A percentile compares a stretch with the other conserved stretches of the same genome.
Evolutionary conservation across 2,113 vertebrate species (phyloP).

Genomic region (Heterotis niloticus): DNA sequence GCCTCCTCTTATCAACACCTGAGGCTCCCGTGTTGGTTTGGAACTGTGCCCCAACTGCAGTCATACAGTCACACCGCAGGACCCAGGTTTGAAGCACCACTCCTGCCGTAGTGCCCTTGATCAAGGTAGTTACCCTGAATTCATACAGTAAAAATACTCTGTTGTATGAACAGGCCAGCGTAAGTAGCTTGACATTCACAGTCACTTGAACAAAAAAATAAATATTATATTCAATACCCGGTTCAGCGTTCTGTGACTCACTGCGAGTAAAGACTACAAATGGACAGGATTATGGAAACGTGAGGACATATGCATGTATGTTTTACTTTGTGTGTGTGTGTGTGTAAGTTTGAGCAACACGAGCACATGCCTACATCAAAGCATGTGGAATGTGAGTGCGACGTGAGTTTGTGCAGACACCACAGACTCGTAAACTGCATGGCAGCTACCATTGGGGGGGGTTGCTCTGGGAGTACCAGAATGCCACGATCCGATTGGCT

Average conservation of each 20-base stretch:
- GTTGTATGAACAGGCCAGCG: too few species aligned
- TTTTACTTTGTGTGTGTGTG: constrained; percentile 12
- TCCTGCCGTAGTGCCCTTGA: too few species aligned
- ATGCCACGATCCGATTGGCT: constrained; percentile 29
- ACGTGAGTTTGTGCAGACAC: constrained; percentile 12
- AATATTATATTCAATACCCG: too few species aligned
- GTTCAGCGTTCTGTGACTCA: too few species aligned
- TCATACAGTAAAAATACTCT: too few species aligned
- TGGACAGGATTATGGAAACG: background rate
- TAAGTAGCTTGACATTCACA: too few species aligned
- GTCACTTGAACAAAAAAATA: too few species aligned
- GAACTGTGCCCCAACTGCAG: too few species aligned
- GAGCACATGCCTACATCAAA: background rate
- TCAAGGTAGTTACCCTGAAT: too few species aligned
- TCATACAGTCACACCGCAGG: too few species aligned
- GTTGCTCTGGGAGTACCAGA: constrained; percentile 16
- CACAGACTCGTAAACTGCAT: constrained; percentile 16
- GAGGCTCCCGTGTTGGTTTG: background rate
- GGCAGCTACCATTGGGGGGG: constrained; percentile 25
- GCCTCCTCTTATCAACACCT: background rate
- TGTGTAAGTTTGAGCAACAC: constrained; percentile 12
- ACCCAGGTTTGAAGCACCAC: too few species aligned
- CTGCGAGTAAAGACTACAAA: too few species aligned
- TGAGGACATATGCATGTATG: constrained; percentile 4
- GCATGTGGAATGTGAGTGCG: background rate